Conservation (phyloP, 2,113 vertebrate genomes). For the Bungarus multicinctus region DNA sequence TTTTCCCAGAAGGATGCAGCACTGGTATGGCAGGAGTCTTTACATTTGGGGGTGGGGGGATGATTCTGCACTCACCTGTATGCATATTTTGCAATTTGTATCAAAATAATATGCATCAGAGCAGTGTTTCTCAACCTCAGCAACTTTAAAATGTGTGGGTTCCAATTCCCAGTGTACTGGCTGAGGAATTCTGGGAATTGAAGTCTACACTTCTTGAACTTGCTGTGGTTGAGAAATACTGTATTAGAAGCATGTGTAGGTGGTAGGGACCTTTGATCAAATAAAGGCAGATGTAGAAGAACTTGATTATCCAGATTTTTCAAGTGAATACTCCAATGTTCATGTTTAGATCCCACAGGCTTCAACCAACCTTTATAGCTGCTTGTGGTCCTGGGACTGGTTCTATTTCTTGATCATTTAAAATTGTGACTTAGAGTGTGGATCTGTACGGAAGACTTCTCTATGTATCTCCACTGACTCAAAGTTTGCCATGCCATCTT, state of each 20-base stretch:
- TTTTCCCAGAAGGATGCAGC: neutral
- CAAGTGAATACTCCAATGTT: neutral
- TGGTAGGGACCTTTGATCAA: neutral
- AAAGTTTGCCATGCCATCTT: neutral
- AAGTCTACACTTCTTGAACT: neutral
- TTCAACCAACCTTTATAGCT: neutral
- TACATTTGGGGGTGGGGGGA: neutral
- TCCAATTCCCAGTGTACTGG: neutral
- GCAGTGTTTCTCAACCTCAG: neutral
- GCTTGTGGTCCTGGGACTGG: neutral
- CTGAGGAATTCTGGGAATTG: neutral
- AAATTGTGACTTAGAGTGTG: neutral
- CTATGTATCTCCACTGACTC: neutral
- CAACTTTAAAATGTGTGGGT: neutral
- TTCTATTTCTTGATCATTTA: neutral
- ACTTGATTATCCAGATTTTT: neutral
- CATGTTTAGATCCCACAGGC: neutral
- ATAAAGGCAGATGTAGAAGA: neutral
- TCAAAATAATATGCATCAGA: neutral
- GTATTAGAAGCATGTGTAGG: neutral
- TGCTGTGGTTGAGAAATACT: neutral
- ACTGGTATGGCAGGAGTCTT: neutral
- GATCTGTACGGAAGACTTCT: neutral
- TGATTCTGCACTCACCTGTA: neutral
- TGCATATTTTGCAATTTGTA: neutral